Evolutionary conservation across 2,113 vertebrate genomes (phyloP).

Genomic region (Brienomyrus brachyistius): DNA sequence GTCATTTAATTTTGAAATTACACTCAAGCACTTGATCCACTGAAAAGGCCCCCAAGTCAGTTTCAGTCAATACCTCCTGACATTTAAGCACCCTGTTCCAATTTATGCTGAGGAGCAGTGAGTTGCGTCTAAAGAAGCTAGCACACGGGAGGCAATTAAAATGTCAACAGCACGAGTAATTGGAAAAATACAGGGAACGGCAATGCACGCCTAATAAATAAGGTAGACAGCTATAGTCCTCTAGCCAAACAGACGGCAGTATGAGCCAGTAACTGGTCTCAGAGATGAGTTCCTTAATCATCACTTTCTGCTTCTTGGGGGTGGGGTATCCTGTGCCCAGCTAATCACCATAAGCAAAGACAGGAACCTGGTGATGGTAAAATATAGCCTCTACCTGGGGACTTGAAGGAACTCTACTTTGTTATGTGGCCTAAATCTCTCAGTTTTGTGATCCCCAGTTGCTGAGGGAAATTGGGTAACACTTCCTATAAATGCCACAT

Average conservation of each 20-base stretch:
- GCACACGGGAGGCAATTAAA: conserved; percentile 30
- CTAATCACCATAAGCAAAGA: neutral
- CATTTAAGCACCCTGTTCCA: conserved; percentile 27
- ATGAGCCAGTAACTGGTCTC: neutral
- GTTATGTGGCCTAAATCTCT: neutral
- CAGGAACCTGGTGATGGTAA: neutral
- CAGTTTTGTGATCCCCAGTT: neutral
- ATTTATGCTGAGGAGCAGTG: conserved; percentile 17
- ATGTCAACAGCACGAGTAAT: conserved; percentile 19
- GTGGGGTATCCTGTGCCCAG: neutral
- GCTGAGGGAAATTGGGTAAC: neutral
- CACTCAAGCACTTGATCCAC: conserved; percentile 20
- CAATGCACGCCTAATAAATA: neutral
- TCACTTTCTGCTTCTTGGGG: neutral
- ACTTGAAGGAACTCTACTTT: neutral
- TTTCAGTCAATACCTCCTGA: conserved; percentile 30
- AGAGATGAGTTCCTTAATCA: neutral
- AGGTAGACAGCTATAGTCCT: neutral
- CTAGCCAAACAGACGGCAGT: neutral
- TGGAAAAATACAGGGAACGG: neutral
- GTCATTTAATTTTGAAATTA: conserved; percentile 26
- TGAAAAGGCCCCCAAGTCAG: conserved; percentile 24
- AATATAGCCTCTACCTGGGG: neutral
- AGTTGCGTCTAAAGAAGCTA: neutral
- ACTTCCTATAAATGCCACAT: neutral